Conservation (phyloP, 2,113 vertebrate species). For the Daphoenositta chrysoptera region DNA sequence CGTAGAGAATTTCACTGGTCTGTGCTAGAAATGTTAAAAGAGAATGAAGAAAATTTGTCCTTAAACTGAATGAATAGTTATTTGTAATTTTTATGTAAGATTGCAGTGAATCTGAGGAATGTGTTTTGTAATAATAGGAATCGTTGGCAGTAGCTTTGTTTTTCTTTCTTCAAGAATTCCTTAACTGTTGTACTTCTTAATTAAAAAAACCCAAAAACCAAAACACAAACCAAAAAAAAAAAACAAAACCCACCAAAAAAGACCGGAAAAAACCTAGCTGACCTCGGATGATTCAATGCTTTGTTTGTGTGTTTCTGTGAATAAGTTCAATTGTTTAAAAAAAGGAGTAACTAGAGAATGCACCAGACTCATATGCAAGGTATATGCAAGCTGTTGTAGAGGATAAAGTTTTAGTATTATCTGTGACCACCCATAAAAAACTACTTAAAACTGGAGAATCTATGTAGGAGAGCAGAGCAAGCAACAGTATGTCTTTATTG, state of each 20-base stretch:
- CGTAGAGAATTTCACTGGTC: neutral
- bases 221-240: neutral
- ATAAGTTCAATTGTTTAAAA: neutral
- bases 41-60: neutral
- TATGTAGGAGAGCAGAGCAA: neutral
- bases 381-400: neutral
- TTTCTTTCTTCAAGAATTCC: conserved; percentile 31
- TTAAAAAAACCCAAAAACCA: fast-evolving
- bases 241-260: too few species aligned
- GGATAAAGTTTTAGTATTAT: neutral
- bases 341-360: neutral
- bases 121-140: conserved; percentile 16
- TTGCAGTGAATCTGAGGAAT: conserved; percentile 16
- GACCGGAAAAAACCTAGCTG: neutral
- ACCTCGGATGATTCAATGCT: neutral
- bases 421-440: neutral
- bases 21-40: neutral
- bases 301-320: neutral
- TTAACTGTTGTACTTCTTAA: neutral
- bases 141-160: neutral
- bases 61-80: neutral
- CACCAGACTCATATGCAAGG: neutral
- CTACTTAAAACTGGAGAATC: neutral
- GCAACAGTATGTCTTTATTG: neutral
- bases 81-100: conserved; percentile 20